These are phyloP conservation scores for Cyphomyrmex costatus DNA, from an alignment of 1,140 invertebrate genomes.

Conservation along the genomic window DNA sequence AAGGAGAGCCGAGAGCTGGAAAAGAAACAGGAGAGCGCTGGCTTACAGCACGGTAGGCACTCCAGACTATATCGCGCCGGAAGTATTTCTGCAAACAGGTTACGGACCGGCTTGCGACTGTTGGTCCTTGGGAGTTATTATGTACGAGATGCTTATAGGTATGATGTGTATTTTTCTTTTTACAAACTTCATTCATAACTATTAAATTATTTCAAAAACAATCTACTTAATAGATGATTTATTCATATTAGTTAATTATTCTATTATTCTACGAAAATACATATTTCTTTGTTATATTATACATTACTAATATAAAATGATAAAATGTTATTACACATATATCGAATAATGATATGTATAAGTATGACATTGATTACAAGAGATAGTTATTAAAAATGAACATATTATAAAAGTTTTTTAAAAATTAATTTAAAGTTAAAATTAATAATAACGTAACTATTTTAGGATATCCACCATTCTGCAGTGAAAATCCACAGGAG, in stretches of 20 bases:
- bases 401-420: background rate
- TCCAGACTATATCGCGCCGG: slow-evolving; percentile 99
- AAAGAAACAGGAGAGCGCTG: slow-evolving; percentile 96
- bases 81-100: slow-evolving; percentile 98
- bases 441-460: slow-evolving; percentile 33
- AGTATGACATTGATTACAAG: background rate
- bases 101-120: slow-evolving; percentile 99
- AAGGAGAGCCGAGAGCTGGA: slow-evolving; percentile 98
- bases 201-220: background rate
- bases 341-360: background rate
- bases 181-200: background rate
- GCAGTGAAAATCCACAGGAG: slow-evolving; percentile 99
- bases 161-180: slow-evolving; percentile 32
- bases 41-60: slow-evolving; percentile 99
- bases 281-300: too few species aligned
- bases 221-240: background rate
- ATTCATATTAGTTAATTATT: background rate
- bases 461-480: slow-evolving; percentile 98
- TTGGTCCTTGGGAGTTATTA: slow-evolving; percentile 99
- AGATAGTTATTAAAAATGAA: background rate
- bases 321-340: too few species aligned
- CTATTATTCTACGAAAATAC: too few species aligned
- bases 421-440: background rate
- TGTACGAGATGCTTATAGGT: slow-evolving; percentile 99
- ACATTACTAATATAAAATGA: too few species aligned